A percentile compares a stretch with the other conserved stretches of the same genome.
Conservation (phyloP, 2,888 invertebrate species). For the Tortricodes alternella region DNA sequence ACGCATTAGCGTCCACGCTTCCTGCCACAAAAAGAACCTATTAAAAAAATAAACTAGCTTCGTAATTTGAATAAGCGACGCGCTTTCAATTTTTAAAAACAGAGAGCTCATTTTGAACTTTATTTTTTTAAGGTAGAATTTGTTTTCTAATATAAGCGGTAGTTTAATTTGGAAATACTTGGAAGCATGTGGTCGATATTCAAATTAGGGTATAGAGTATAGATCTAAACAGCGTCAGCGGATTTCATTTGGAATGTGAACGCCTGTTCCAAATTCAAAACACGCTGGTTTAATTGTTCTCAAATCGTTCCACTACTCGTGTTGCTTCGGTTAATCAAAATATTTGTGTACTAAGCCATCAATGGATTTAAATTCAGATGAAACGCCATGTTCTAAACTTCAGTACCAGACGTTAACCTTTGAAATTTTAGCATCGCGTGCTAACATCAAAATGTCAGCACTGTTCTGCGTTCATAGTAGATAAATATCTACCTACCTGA, state of each 20-base stretch:
- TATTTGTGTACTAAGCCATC: slow-evolving; percentile 3
- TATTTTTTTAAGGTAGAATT: slow-evolving; percentile 5
- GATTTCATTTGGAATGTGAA: slow-evolving; percentile 53
- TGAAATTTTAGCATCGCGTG: slow-evolving; percentile 30
- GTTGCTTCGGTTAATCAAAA: neutral
- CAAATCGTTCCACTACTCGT: slow-evolving; percentile 42
- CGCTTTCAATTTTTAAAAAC: slow-evolving; percentile 32
- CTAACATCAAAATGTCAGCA: slow-evolving; percentile 27
- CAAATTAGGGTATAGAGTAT: slow-evolving; percentile 58
- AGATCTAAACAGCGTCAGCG: slow-evolving; percentile 49
- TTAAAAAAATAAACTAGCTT: slow-evolving; percentile 42
- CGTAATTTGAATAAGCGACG: slow-evolving; percentile 57
- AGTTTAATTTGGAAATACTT: slow-evolving; percentile 38
- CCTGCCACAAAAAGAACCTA: slow-evolving; percentile 51
- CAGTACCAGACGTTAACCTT: slow-evolving; percentile 14
- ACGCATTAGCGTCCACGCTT: slow-evolving; percentile 61
- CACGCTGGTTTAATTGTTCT: slow-evolving; percentile 41
- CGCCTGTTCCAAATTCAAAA: slow-evolving; percentile 60
- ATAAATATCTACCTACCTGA: slow-evolving; percentile 23
- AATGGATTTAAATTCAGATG: slow-evolving; percentile 13
- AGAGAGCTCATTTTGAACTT: slow-evolving; percentile 13
- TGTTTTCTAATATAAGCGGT: slow-evolving; percentile 14
- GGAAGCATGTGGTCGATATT: slow-evolving; percentile 53
- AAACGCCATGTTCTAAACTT: slow-evolving; percentile 5
- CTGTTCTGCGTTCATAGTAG: slow-evolving; percentile 19